A percentile compares a stretch with the other conserved stretches of the same genome.
Evolutionary conservation across 92 coral and sea anemone genomes (phyloP).

Genomic region (Chrysogorgia sp.): DNA sequence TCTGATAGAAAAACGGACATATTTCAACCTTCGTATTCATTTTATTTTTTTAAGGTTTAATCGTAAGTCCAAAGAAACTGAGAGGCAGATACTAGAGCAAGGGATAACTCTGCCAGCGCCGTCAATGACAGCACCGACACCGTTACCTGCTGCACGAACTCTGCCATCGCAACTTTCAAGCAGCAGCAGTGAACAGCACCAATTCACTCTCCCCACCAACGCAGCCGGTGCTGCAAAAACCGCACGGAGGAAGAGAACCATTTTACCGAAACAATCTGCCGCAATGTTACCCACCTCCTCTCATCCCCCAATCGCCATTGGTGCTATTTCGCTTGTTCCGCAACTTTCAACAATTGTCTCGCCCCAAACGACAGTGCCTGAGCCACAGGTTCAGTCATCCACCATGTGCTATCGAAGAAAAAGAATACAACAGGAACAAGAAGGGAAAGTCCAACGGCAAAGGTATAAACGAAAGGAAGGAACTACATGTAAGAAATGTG

Average conservation of each 20-base stretch:
- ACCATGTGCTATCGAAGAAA: background rate
- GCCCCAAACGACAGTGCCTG: background rate
- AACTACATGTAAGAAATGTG: conserved; percentile 3
- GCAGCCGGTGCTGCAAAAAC: conserved; percentile 27
- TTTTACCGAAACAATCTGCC: background rate
- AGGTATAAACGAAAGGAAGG: conserved; percentile 36
- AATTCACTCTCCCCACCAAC: conserved; percentile 28
- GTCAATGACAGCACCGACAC: background rate
- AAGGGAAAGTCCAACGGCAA: background rate
- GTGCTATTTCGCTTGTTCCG: no score
- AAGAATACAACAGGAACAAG: conserved; percentile 9
- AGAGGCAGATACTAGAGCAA: conserved; percentile 46
- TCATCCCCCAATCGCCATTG: no score
- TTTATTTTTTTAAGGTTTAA: background rate
- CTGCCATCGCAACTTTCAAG: conserved; percentile 10
- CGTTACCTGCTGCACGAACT: conserved; percentile 20
- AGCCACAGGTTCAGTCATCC: background rate
- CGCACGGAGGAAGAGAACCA: background rate
- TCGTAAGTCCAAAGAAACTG: conserved; percentile 50
- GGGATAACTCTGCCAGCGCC: conserved; percentile 56
- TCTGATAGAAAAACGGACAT: no score
- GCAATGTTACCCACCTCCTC: background rate
- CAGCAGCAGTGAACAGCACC: conserved; percentile 23
- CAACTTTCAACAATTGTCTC: background rate
- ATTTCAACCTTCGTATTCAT: no score